Base-by-base conservation (phyloP, 2,113 vertebrate genomes). In the Oostethus manadensis region DNA sequence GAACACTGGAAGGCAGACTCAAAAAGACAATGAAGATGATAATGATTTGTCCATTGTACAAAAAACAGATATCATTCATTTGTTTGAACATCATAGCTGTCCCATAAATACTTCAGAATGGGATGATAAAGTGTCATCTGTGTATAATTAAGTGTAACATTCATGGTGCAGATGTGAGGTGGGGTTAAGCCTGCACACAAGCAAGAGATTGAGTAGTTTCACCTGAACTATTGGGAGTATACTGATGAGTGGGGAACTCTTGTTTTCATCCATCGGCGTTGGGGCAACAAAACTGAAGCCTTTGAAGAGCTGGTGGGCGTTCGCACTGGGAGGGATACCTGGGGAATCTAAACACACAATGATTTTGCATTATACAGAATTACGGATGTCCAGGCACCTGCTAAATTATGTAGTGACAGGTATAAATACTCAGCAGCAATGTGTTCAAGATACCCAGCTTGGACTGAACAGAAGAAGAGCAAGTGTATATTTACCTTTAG, bases 251-350 rank as follows among this genome's bases (percentile, higher is more conserved):
- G 94, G 89, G 46, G 93, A 91, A 70, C 92, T 90, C 90, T 94
- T 97, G 84, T 92, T 90, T 59, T 98, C 94, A 84, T 98, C 94
- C 86, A 92, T 88, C 20, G 92, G 83, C 64, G 90, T 88, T 4
- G 94, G 91, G 43, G 96, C 94, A 69, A 99, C 95, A 84, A 99
- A 99, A 78, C 96, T 99, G 87, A 99, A 99, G 73, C 97, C 97
- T 92, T 97, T 98, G 87, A 99, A 98, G 74, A 98, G 94, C 64
- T 98, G 96, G 86, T 99, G 95, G 59, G 94, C 94, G 0, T 98
- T 99, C 10, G 96, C 97, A 68, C 97, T 98, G 40, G 96, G 94
- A 13, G 97, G 96, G 62, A 99, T 94, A 70, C 97, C 96, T 72
- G 97, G 96, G 77, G 97, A 98, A 89, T 98, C 96, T 98, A 74